Evolutionary conservation across 2,888 invertebrate genomes (phyloP).

Genomic region (Apotomis betuletana): DNA sequence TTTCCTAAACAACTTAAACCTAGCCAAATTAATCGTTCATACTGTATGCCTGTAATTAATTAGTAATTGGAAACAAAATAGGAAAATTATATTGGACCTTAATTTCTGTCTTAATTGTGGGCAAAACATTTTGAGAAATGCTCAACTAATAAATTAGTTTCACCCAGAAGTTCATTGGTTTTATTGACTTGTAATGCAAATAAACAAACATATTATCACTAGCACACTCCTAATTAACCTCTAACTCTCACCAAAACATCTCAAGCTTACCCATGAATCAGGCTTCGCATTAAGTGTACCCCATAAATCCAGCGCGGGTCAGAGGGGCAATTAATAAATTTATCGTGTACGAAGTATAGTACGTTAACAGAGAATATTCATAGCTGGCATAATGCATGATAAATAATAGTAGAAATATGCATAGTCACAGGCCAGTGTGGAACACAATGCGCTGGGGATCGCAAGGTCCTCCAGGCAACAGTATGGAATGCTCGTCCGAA

Average conservation of each 20-base stretch:
- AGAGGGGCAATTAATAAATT: slow-evolving; percentile 42
- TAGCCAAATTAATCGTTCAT: too few relatives aligned
- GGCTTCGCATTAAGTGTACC: slow-evolving; percentile 31
- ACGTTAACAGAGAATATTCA: slow-evolving; percentile 79
- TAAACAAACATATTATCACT: slow-evolving; percentile 1
- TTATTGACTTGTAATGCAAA: not conserved
- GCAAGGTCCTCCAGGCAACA: slow-evolving; percentile 19
- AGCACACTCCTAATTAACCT: slow-evolving; percentile 33
- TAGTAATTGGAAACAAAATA: too few relatives aligned
- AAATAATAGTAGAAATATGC: slow-evolving; percentile 73
- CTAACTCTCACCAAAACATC: slow-evolving; percentile 32
- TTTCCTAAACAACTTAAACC: too few relatives aligned
- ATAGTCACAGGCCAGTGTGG: slow-evolving; percentile 60
- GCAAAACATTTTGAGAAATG: too few relatives aligned
- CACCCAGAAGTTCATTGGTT: not conserved
- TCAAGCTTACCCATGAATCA: slow-evolving; percentile 36
- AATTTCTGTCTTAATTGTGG: too few relatives aligned
- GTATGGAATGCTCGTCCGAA: slow-evolving; percentile 8
- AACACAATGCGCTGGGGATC: slow-evolving; percentile 54
- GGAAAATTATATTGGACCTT: too few relatives aligned
- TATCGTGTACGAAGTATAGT: slow-evolving; percentile 44
- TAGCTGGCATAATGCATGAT: slow-evolving; percentile 73
- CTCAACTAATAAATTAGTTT: not conserved
- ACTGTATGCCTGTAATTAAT: too few relatives aligned
- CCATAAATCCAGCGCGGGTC: slow-evolving; percentile 37